Base-by-base conservation (phyloP, 2,113 vertebrate species). In the Heteronetta atricapilla region DNA sequence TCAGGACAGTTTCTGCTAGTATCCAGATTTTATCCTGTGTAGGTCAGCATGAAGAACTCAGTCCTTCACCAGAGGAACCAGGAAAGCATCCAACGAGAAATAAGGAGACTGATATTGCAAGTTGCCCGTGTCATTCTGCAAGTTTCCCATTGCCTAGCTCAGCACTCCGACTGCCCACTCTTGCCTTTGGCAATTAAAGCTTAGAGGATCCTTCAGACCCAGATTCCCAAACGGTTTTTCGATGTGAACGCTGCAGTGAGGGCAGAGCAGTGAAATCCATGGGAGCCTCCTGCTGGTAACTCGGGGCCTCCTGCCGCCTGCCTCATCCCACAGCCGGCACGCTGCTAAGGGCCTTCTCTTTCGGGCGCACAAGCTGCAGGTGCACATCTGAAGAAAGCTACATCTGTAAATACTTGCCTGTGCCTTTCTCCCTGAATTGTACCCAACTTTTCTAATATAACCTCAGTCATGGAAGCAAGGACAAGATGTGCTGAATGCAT, bases 251-350 rank as follows among this genome's bases (percentile, higher is more conserved):
- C 12, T 38, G 22, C 6, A 40, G 17, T 16, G 29, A 52, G 73
- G 22, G 26, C 19, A 40, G 13, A 68, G 9, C 2, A 44, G n/a
- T 11, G 7, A 92, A 86, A 94, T 63, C 58, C 86, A 34, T 76
- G 73, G 59, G 90, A 96, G 64, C 64, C 83, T 93, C 86, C 83
- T 93, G 1, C 79, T 95, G 92, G 82, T 29, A 78, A 11, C 0
- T 70, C 64, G 67, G 12, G 28, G 70, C 66, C 6, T 60, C 44
- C 75, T 87, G 53, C 60, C 46, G 42, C 52, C 58, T 46, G 42
- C 52, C 58, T 46, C 10, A 12, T 19, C 16, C 70, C 53, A 5
- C 2, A 13, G 25, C 16, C 63, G 20, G 23, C 38, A 36, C 14
- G 13, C 50, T 38, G 53, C 19, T 20, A 28, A 11, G 20, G 8